These are phyloP conservation scores for Epinotia nisella DNA, from an alignment of 2,888 invertebrate genomes.

Conservation along the genomic window DNA sequence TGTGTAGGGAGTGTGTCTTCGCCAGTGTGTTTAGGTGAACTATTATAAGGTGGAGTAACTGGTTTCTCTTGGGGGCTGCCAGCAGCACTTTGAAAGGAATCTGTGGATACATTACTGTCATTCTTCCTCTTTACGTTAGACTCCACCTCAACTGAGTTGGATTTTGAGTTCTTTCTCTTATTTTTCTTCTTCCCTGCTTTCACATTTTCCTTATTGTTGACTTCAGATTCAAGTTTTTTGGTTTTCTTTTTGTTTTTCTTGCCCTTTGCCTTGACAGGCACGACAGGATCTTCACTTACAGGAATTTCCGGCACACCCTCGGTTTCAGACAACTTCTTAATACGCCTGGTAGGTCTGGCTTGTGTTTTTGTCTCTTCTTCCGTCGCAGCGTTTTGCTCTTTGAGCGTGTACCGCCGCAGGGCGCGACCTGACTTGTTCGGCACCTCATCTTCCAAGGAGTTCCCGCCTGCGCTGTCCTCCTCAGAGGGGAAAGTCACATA, in stretches of 20 bases:
- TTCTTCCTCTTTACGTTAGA: constrained; percentile 48
- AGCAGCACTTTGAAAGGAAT: constrained; percentile 75
- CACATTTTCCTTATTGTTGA: constrained; percentile 46
- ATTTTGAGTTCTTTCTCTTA: constrained; percentile 49
- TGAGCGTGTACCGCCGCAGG: constrained; percentile 60
- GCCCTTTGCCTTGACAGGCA: constrained; percentile 48
- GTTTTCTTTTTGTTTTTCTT: constrained; percentile 45
- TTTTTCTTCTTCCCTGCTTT: constrained; percentile 63
- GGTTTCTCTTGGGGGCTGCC: constrained; percentile 60
- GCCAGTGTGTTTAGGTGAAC: neutral
- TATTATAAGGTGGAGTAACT: neutral
- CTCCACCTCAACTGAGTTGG: constrained; percentile 50
- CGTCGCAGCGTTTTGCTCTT: constrained; percentile 57
- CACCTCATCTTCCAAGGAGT: constrained; percentile 45
- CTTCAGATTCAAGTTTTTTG: constrained; percentile 50
- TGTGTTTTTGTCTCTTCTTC: constrained; percentile 51
- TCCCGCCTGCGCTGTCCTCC: constrained; percentile 53
- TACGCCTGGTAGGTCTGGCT: constrained; percentile 59
- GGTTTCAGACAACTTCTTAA: constrained; percentile 55
- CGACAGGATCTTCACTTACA: constrained; percentile 46
- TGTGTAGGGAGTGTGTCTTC: constrained; percentile 1
- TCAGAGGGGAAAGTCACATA: constrained; percentile 71
- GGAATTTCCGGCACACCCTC: constrained; percentile 41
- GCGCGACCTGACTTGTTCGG: constrained; percentile 49
- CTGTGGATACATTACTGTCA: constrained; percentile 60